Conservation (phyloP, 2,888 invertebrate genomes). For the Stenchaetothrips biformis region DNA sequence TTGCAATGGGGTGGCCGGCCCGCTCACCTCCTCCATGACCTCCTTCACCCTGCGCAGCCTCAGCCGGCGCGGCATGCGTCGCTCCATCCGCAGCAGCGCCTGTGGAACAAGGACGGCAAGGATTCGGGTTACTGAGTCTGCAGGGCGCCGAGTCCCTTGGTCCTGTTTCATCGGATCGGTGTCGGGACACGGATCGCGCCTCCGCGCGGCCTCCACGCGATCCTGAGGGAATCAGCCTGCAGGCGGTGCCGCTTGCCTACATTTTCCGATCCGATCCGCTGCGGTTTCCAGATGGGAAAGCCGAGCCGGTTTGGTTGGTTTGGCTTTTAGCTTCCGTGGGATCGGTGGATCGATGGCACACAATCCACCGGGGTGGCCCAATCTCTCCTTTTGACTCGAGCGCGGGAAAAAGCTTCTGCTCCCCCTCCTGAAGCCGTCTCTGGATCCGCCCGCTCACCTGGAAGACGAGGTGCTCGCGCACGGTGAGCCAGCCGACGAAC, state of each 20-base stretch:
- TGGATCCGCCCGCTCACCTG: slow-evolving; percentile 82
- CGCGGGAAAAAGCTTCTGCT: too few relatives aligned
- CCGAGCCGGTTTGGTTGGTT: too few relatives aligned
- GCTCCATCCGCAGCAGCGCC: slow-evolving; percentile 71
- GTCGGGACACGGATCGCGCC: neutral
- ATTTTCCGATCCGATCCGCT: too few relatives aligned
- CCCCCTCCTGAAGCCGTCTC: too few relatives aligned
- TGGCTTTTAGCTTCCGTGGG: too few relatives aligned
- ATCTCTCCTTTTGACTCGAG: too few relatives aligned
- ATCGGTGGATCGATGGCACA: too few relatives aligned
- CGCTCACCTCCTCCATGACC: neutral
- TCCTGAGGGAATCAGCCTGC: neutral
- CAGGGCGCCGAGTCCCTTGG: neutral
- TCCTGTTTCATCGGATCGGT: neutral
- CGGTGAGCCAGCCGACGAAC: slow-evolving; percentile 85
- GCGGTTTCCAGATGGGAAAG: too few relatives aligned
- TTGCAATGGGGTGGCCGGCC: too few relatives aligned
- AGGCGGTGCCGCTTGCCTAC: too few relatives aligned
- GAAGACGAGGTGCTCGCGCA: slow-evolving; percentile 82
- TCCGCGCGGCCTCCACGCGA: neutral
- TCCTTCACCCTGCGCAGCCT: slow-evolving; percentile 40
- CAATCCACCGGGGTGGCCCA: too few relatives aligned
- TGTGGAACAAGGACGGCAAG: slow-evolving; percentile 42
- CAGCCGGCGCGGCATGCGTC: slow-evolving; percentile 43
- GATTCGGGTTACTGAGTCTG: neutral